Conservation (phyloP, 2,888 invertebrate species). For the Orthosia cruda region DNA sequence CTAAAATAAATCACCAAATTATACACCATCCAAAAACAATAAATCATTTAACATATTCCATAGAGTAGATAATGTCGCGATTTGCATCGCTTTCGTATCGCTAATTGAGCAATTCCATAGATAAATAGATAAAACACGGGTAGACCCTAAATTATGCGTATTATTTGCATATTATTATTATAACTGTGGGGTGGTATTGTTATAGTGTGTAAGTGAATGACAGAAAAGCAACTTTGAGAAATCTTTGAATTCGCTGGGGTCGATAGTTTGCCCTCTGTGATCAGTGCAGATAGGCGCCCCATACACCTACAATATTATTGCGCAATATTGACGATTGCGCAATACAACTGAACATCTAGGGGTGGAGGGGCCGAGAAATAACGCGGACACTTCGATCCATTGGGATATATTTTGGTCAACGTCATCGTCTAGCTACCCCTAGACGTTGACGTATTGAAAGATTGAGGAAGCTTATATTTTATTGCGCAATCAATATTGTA, state of each 20-base stretch:
- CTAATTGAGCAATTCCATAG: slow-evolving; percentile 91
- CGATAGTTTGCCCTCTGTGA: not conserved
- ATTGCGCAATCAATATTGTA: too few species aligned
- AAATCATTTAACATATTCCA: slow-evolving; percentile 90
- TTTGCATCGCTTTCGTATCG: slow-evolving; percentile 74
- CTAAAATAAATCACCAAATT: slow-evolving; percentile 58
- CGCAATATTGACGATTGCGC: too few species aligned
- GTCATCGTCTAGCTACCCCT: too few species aligned
- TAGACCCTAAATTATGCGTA: slow-evolving; percentile 89
- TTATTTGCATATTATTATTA: slow-evolving; percentile 91
- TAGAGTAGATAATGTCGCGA: slow-evolving; percentile 78
- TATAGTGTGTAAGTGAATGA: not conserved
- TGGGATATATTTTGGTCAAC: too few species aligned
- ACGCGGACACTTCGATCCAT: too few species aligned
- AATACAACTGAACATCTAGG: too few species aligned
- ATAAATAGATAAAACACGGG: slow-evolving; percentile 91
- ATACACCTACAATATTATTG: too few species aligned
- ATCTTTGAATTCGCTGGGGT: not conserved
- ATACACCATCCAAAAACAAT: slow-evolving; percentile 73
- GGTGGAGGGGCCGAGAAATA: too few species aligned
- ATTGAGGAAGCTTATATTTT: too few species aligned
- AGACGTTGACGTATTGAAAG: too few species aligned
- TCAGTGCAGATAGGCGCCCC: not conserved
- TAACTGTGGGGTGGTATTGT: slow-evolving; percentile 88
- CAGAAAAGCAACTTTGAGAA: slow-evolving; percentile 39